These are phyloP conservation scores for Poeciliopsis paucimaculata DNA, from an alignment of 2,797 vertebrate species.

Conservation along the genomic window DNA sequence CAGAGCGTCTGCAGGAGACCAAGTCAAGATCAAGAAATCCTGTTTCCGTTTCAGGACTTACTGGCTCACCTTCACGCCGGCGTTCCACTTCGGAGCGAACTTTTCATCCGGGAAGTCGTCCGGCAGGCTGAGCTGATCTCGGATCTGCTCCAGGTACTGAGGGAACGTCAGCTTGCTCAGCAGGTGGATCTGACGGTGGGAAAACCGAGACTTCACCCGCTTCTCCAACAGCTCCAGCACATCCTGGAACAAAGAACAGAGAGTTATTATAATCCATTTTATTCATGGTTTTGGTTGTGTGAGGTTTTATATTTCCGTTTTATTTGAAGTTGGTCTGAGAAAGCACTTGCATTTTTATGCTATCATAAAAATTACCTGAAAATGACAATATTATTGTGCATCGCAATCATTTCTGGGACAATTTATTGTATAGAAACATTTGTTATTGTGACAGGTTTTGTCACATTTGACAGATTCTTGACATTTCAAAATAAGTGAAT, in stretches of 20 bases:
- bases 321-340: no score
- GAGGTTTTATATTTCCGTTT: no score
- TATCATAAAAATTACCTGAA: no score
- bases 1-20: constrained; percentile 79
- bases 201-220: constrained; percentile 96
- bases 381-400: no score
- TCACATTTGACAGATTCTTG: no score
- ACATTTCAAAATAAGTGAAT: neutral
- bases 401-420: no score
- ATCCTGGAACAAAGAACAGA: constrained; percentile 75
- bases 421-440: no score
- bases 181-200: constrained; percentile 94
- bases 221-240: constrained; percentile 97
- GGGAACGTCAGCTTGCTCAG: constrained; percentile 83
- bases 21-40: neutral
- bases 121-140: constrained; percentile 84
- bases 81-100: constrained; percentile 90
- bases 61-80: constrained; percentile 79
- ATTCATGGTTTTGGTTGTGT: no score
- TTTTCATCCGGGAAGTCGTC: constrained; percentile 79
- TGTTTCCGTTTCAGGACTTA: neutral
- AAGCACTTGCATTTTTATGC: no score
- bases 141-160: constrained; percentile 84
- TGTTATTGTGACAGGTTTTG: no score
- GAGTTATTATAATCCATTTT: no score